Evolutionary conservation across 2,797 vertebrate genomes (phyloP), one percentile per base, ranked within the genome.

Genomic region (Iguana delicatissima): DNA sequence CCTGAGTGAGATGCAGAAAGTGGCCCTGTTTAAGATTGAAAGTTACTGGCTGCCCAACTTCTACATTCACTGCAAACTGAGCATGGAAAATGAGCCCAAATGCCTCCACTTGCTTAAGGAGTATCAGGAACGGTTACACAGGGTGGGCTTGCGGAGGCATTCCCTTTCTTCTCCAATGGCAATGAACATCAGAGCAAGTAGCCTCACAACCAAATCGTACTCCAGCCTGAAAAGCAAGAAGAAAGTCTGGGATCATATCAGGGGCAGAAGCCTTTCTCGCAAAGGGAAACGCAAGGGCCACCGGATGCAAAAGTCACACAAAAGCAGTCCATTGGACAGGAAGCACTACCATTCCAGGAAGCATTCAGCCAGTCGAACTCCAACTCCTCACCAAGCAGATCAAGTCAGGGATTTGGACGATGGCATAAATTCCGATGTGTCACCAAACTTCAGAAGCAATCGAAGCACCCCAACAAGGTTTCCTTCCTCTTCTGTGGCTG

Each of bases 21-120:
- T 88, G 29, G 97, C 94, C 26, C 89, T 98, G 38, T 95, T 93
- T 55, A 92, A 94, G 46, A 93, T 98, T 57, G 96, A 97, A 90
- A 96, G 92, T 67, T 98, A 98, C 67, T 98, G 97, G 97, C 97
- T 98, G 42, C 98, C 97, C 64, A 97, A 95, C 92, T 98, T 97
- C 89, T 95, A 97, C 1, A 93, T 86, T 14, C 97, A 97, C 29
- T 97, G 96, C 94, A 98, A 96, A 93, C 77, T 69, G 32, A 9
- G 76, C 9, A 91, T 97, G 93, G 93, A 95, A 52, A 88, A 92
- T 1, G 93, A 97, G 14, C 89, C 96, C 4, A 89, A 80, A 0
- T 97, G 96, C 87, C 80, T n/a, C 16, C 89, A 91, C 42, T 82
- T 97, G 92, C 91, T 96, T 62, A 92, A 94, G 88, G 95, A 97